Evolutionary conservation across 2,888 invertebrate species (phyloP).

Genomic region (Leistus spinibarbis): DNA sequence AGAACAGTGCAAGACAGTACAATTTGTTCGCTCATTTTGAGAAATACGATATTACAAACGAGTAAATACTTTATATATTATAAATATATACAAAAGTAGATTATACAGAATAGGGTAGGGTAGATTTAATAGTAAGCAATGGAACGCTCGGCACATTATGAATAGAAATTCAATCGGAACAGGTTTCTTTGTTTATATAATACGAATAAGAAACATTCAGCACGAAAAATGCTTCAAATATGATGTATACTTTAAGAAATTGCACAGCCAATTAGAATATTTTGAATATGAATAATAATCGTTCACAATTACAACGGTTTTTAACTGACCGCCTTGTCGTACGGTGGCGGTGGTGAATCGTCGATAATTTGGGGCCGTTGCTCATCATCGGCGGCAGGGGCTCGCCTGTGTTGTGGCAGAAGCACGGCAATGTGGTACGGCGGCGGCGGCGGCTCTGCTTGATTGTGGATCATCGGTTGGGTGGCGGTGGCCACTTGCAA

Average conservation of each 20-base stretch:
- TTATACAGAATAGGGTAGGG: no score
- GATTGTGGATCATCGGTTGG: slow-evolving; percentile 40
- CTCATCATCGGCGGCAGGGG: neutral
- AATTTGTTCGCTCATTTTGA: neutral
- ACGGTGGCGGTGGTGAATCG: slow-evolving; percentile 74
- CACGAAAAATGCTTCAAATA: neutral
- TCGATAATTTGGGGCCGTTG: slow-evolving; percentile 47
- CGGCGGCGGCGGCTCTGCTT: slow-evolving; percentile 66
- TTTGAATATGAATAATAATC: neutral
- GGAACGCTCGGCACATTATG: neutral
- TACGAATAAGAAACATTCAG: neutral
- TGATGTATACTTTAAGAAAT: neutral
- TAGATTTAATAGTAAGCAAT: no score
- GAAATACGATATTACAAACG: neutral
- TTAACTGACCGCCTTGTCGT: slow-evolving; percentile 75
- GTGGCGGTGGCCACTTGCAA: slow-evolving; percentile 42
- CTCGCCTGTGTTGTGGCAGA: slow-evolving; percentile 61
- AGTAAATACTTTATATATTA: neutral
- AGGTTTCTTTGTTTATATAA: no score
- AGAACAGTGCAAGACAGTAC: neutral
- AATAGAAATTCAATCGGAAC: neutral
- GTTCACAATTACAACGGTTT: neutral
- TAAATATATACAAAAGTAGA: no score
- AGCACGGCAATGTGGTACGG: slow-evolving; percentile 84
- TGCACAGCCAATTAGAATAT: slow-evolving; percentile 9